A percentile compares a stretch with the other conserved stretches of the same genome.
Conservation (phyloP, 2,888 invertebrate genomes). For the Romanomermis culicivorax region DNA sequence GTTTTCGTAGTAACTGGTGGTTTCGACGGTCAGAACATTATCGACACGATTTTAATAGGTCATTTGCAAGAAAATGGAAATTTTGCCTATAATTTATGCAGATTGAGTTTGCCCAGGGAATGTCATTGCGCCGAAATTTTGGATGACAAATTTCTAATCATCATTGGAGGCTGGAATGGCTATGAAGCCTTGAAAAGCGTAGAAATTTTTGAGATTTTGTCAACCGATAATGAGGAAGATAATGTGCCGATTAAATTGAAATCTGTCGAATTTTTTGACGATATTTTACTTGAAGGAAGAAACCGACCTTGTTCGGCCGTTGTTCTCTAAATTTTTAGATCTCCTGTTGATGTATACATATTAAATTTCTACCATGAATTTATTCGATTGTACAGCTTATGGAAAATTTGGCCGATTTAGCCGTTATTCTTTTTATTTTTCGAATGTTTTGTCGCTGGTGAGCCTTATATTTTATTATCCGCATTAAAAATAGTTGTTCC, state of each 20-base stretch:
- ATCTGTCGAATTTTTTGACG: not conserved
- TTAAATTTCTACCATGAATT: not conserved
- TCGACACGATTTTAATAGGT: not conserved
- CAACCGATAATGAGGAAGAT: not conserved
- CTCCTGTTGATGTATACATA: too few relatives aligned
- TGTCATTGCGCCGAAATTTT: not conserved
- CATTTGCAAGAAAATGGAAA: too few relatives aligned
- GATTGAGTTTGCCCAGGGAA: not conserved
- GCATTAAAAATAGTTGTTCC: too few relatives aligned
- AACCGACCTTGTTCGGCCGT: not conserved
- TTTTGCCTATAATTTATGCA: not conserved
- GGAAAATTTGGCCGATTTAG: conserved; percentile 1
- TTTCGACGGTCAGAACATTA: not conserved
- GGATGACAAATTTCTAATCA: not conserved
- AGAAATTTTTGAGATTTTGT: not conserved
- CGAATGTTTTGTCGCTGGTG: not conserved
- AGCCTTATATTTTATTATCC: too few relatives aligned
- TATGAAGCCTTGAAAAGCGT: not conserved
- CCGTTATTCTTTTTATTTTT: not conserved
- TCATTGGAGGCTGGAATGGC: not conserved
- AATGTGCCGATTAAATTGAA: not conserved
- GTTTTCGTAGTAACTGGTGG: not conserved
- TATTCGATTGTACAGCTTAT: conserved; percentile 1
- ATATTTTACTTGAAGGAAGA: not conserved
- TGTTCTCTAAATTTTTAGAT: not conserved